Evolutionary conservation across 2,888 invertebrate species (phyloP).

Genomic region (Aphelenchoides bicaudatus): DNA sequence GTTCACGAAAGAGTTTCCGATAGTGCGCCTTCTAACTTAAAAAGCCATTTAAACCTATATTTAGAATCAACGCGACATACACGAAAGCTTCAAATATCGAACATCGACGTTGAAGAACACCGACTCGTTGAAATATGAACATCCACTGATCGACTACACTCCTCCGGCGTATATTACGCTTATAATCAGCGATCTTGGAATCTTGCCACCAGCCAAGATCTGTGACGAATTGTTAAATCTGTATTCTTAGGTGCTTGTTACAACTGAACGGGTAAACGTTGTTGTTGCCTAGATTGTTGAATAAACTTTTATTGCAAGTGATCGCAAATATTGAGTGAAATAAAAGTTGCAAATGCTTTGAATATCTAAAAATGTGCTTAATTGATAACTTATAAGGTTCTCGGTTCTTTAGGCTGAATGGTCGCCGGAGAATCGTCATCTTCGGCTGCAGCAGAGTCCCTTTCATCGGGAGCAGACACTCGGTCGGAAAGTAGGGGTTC

Average conservation of each 20-base stretch:
- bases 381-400: too few species aligned
- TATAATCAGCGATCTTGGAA: slow-evolving; percentile 90
- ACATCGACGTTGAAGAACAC: slow-evolving; percentile 26
- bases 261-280: neutral
- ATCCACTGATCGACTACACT: slow-evolving; percentile 76
- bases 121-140: slow-evolving; percentile 29
- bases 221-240: slow-evolving; percentile 94
- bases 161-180: slow-evolving; percentile 87
- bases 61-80: slow-evolving; percentile 29
- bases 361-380: too few species aligned
- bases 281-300: slow-evolving; percentile 1
- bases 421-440: too few species aligned
- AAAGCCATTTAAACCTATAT: neutral
- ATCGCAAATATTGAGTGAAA: neutral
- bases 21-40: slow-evolving; percentile 68
- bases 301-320: neutral
- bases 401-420: too few species aligned
- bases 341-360: too few species aligned
- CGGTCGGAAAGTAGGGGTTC: slow-evolving; percentile 1
- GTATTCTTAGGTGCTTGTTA: slow-evolving; percentile 73
- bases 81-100: slow-evolving; percentile 27
- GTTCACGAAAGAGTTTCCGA: slow-evolving; percentile 85
- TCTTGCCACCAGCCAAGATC: slow-evolving; percentile 90
- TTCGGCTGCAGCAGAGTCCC: neutral
- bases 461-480: neutral